These are phyloP conservation scores for Caenorhabditis doughertyi DNA, from an alignment of 2,888 invertebrate genomes.

Conservation along the genomic window DNA sequence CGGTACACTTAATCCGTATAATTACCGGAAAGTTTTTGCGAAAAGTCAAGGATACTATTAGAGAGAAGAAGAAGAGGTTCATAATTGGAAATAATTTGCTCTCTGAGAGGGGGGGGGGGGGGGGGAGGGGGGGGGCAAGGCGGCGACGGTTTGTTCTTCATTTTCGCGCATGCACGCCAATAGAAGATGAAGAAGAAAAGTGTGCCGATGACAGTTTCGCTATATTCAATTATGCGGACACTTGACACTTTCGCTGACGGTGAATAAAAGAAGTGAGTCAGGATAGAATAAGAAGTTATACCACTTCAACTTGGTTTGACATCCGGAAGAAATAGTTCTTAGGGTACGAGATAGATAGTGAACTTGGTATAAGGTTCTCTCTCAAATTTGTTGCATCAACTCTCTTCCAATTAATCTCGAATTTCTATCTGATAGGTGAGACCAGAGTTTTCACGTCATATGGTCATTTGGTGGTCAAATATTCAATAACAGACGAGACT, in stretches of 20 bases:
- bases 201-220: slow-evolving; percentile 63
- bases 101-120: slow-evolving; percentile 12
- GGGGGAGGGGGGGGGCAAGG: too few species aligned
- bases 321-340: slow-evolving; percentile 5
- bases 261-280: slow-evolving; percentile 39
- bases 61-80: slow-evolving; percentile 12
- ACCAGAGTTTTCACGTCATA: not conserved
- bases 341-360: too few species aligned
- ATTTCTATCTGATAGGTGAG: slow-evolving; percentile 8
- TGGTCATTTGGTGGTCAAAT: slow-evolving; percentile 16
- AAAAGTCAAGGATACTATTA: slow-evolving; percentile 45
- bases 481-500: not conserved
- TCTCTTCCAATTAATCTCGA: slow-evolving; percentile 25
- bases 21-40: slow-evolving; percentile 49
- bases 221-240: slow-evolving; percentile 62
- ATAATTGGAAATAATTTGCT: slow-evolving; percentile 60
- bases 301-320: slow-evolving; percentile 35
- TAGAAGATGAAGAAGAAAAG: slow-evolving; percentile 31
- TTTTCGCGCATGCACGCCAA: slow-evolving; percentile 26
- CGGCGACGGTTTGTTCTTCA: slow-evolving; percentile 41
- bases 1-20: slow-evolving; percentile 48
- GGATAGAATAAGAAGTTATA: slow-evolving; percentile 2
- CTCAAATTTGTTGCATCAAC: too few species aligned
- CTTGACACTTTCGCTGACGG: slow-evolving; percentile 59
- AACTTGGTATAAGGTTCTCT: too few species aligned